These are phyloP conservation scores for Bothrops jararaca DNA, from an alignment of 2,113 vertebrate genomes.

Conservation along the genomic window DNA sequence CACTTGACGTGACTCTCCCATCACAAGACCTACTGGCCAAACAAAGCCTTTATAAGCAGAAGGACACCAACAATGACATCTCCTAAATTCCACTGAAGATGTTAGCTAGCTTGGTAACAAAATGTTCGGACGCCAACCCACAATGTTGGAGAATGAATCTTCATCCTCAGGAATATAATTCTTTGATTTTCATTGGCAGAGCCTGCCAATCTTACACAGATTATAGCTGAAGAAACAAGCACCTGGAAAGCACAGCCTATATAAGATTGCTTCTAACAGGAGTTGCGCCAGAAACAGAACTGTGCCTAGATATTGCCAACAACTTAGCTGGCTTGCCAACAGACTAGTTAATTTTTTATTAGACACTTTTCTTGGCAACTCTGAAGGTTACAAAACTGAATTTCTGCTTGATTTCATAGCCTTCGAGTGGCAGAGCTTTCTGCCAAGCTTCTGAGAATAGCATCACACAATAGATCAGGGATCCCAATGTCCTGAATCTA, in stretches of 20 bases:
- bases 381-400: neutral
- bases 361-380: neutral
- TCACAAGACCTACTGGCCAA: neutral
- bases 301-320: neutral
- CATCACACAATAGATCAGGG: slow-evolving; percentile 5
- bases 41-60: neutral
- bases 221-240: neutral
- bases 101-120: neutral
- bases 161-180: neutral
- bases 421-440: neutral
- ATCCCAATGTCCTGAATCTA: neutral
- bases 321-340: neutral
- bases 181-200: neutral
- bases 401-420: neutral
- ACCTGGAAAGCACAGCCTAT: neutral
- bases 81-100: neutral
- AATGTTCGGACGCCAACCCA: neutral
- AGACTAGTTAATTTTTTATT: slow-evolving; percentile 21
- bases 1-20: neutral
- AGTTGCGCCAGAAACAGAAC: neutral
- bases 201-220: neutral
- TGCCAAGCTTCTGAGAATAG: neutral
- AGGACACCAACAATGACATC: neutral
- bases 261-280: neutral
- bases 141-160: neutral